Conservation (phyloP, 2,113 vertebrate species). For the Trematomus loennbergii region DNA sequence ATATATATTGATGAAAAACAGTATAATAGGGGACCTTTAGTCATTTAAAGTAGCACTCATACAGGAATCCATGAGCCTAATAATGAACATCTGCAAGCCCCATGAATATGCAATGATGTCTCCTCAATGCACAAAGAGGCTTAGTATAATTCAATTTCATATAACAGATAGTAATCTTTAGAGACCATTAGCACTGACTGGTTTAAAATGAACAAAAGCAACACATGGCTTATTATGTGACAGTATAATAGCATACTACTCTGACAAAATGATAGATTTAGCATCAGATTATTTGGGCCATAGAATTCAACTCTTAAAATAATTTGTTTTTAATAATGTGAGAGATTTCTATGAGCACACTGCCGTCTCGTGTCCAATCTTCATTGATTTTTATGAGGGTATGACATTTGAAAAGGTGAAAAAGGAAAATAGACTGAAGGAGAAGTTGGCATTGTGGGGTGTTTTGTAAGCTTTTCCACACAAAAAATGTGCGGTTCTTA, state of each 20-base stretch:
- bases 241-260: neutral
- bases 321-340: too few relatives aligned
- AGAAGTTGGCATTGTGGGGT: neutral
- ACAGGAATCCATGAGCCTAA: constrained; percentile 14
- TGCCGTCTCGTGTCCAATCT: neutral
- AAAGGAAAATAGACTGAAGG: neutral
- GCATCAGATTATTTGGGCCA: neutral
- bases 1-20: too few relatives aligned
- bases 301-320: too few relatives aligned
- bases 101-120: constrained; percentile 28
- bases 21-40: neutral
- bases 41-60: neutral
- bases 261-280: neutral
- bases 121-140: constrained; percentile 4
- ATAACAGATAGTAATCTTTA: constrained; percentile 16
- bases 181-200: neutral
- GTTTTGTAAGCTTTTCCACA: neutral
- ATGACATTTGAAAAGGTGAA: neutral
- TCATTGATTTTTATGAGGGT: neutral
- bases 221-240: constrained; percentile 13
- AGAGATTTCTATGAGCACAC: neutral
- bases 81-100: constrained; percentile 3
- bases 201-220: neutral
- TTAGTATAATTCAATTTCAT: constrained; percentile 15
- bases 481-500: neutral